phyloP scores from a whole-genome alignment of 2,888 invertebrate species.

The Allacma fusca region DNA sequence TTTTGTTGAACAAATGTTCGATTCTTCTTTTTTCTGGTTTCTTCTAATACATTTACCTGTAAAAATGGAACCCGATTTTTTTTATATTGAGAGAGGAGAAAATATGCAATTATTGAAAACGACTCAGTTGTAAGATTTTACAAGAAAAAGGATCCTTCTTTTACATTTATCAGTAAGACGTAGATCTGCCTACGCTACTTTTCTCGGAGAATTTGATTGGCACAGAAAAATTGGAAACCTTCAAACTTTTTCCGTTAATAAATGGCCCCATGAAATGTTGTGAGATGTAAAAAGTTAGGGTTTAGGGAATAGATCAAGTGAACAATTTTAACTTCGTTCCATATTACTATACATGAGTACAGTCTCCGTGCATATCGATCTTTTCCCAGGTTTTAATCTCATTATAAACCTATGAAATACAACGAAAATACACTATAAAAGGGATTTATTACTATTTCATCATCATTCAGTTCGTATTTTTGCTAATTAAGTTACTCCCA shows the following conservation, averaged over 20 bases:
- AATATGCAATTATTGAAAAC: background rate
- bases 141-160: background rate
- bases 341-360: too few species aligned
- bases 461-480: too few species aligned
- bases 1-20: background rate
- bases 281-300: background rate
- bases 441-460: too few species aligned
- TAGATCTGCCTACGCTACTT: background rate
- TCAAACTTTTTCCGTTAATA: background rate
- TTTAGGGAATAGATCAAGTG: background rate
- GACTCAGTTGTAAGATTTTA: background rate
- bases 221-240: background rate
- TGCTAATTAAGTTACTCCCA: too few species aligned
- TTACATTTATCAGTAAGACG: background rate
- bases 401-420: too few species aligned
- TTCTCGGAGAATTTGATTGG: background rate
- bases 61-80: background rate
- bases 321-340: background rate
- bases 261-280: background rate
- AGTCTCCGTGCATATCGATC: too few species aligned
- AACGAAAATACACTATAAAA: too few species aligned
- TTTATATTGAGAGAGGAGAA: background rate
- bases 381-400: too few species aligned
- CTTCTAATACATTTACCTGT: background rate
- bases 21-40: background rate